phyloP scores from a whole-genome alignment of 1,140 invertebrate species.

The Diabrotica undecimpunctata region DNA sequence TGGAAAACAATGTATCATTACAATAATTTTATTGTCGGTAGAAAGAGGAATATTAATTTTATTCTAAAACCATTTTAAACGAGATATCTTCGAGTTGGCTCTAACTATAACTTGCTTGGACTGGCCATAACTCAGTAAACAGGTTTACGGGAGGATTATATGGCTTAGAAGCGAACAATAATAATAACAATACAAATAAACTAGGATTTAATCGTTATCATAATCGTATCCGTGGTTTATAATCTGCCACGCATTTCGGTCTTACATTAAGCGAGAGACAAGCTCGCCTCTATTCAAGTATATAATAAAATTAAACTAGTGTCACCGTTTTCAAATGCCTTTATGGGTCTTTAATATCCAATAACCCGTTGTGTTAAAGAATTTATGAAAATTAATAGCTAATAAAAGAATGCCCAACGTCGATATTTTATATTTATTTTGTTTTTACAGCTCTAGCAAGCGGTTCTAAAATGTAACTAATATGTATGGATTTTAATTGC shows the following conservation, averaged over 20 bases:
- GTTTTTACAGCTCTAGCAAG: conserved; percentile 15
- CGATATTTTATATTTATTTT: conserved; percentile 22
- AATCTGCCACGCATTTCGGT: conserved; percentile 15
- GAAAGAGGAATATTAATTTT: too few relatives aligned
- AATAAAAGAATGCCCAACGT: conserved; percentile 27
- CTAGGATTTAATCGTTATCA: conserved; percentile 8
- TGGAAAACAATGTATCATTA: too few relatives aligned
- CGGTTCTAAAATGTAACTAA: conserved; percentile 17
- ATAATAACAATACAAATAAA: conserved; percentile 4
- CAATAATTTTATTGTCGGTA: too few relatives aligned
- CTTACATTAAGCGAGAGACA: background rate
- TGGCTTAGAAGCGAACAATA: conserved; percentile 2
- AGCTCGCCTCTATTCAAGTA: background rate
- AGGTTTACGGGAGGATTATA: conserved; percentile 1
- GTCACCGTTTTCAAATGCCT: conserved; percentile 28
- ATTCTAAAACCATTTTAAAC: too few relatives aligned
- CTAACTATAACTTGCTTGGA: too few relatives aligned
- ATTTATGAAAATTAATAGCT: conserved; percentile 34
- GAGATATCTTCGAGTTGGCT: too few relatives aligned
- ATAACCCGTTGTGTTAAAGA: conserved; percentile 29
- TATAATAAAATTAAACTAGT: conserved; percentile 31
- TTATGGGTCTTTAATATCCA: conserved; percentile 31
- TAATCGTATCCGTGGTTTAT: conserved; percentile 14
- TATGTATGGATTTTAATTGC: conserved; percentile 5
- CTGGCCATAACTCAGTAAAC: background rate